Percentiles rank a stretch among this genome's conserved stretches.
Conservation (phyloP, 2,113 vertebrate genomes). For the Axis porcinus region DNA sequence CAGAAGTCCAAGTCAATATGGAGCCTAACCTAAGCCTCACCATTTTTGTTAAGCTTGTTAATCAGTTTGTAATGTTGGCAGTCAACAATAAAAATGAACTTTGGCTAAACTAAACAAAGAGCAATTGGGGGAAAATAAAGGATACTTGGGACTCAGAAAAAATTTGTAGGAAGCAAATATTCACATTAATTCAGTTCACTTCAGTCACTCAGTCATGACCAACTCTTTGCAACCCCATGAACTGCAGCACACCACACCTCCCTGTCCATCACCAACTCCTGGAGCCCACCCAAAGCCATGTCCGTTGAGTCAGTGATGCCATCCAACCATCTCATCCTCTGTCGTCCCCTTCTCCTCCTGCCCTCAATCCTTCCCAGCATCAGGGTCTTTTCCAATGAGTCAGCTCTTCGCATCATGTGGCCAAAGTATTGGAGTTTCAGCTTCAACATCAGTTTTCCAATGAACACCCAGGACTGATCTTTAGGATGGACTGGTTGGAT, state of each 20-base stretch:
- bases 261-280: neutral
- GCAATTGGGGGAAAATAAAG: neutral
- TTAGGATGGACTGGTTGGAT: neutral
- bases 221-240: neutral
- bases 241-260: rapidly evolving
- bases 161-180: neutral
- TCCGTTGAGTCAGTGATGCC: neutral
- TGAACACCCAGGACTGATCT: neutral
- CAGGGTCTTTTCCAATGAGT: neutral
- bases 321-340: neutral
- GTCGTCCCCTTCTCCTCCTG: neutral
- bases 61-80: neutral
- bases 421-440: neutral
- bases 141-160: neutral
- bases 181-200: neutral
- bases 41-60: neutral
- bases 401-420: neutral
- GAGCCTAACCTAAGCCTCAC: neutral
- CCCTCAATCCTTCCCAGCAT: neutral
- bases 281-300: neutral
- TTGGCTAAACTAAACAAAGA: neutral
- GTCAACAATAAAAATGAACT: neutral
- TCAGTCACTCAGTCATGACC: neutral
- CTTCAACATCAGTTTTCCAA: neutral
- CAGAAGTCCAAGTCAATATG: neutral